These are phyloP conservation scores for Strongylocentrotus purpuratus DNA, from an alignment of 35 echinoderm and acorn worm genomes.

Conservation along the genomic window DNA sequence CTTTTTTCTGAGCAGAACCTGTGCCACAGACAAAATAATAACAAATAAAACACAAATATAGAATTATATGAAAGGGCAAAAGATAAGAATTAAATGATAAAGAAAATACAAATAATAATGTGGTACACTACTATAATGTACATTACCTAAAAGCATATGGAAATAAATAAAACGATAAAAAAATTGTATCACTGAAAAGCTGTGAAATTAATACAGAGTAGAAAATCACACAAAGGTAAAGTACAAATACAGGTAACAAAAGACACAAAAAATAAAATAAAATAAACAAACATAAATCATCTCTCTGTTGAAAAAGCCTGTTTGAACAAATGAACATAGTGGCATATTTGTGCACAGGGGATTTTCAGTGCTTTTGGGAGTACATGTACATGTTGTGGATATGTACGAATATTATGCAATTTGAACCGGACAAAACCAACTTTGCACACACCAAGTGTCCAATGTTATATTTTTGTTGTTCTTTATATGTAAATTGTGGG, in stretches of 20 bases:
- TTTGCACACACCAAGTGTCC: background rate
- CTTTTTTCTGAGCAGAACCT: slow-evolving; percentile 33
- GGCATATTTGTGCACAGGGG: background rate
- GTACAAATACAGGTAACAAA: no score
- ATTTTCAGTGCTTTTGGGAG: background rate
- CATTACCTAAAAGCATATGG: background rate
- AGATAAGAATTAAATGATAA: background rate
- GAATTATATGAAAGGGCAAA: background rate
- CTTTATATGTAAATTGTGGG: background rate
- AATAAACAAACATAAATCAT: background rate
- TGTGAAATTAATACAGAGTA: background rate
- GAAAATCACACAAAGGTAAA: background rate
- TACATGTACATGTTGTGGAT: background rate
- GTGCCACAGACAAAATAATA: slow-evolving; percentile 35
- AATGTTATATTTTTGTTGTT: background rate
- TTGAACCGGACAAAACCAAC: background rate
- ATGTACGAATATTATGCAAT: background rate
- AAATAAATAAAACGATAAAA: background rate
- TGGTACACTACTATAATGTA: background rate
- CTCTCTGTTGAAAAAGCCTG: background rate
- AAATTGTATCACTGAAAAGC: background rate
- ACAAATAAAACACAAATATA: slow-evolving; percentile 24
- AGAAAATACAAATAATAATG: background rate
- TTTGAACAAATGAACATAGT: background rate
- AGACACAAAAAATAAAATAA: background rate